Conservation (phyloP, 2,113 vertebrate genomes). For the Xiphorhynchus elegans region DNA sequence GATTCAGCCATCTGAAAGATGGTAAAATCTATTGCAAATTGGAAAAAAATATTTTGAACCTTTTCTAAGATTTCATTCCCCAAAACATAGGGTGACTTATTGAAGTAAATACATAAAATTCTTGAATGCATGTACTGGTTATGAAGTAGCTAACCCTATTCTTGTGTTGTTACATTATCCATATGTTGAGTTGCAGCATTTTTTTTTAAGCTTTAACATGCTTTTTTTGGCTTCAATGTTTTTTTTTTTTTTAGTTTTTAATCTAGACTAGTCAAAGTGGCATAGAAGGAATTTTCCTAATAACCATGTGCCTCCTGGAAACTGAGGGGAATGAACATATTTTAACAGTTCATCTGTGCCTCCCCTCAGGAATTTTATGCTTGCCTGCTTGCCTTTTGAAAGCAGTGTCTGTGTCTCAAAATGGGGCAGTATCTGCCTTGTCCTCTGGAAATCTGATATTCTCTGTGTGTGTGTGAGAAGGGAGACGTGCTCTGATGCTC, state of each 20-base stretch:
- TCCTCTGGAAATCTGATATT: not conserved
- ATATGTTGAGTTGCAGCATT: not conserved
- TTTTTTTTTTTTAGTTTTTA: not conserved
- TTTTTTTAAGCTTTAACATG: not conserved
- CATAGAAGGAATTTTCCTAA: not conserved
- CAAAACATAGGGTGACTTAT: not conserved
- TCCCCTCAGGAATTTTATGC: not conserved
- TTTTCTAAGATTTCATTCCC: not conserved
- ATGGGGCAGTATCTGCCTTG: not conserved
- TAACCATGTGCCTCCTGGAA: not conserved
- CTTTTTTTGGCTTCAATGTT: not conserved
- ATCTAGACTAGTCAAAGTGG: not conserved
- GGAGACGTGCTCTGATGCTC: not conserved
- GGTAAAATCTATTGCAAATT: not conserved
- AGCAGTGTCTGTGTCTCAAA: not conserved
- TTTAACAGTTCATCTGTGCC: not conserved
- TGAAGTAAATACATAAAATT: not conserved
- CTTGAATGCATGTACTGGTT: not conserved
- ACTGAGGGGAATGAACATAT: not conserved
- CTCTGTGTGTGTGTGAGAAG: not conserved
- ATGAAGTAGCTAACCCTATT: not conserved
- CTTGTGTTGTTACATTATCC: not conserved
- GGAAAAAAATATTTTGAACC: not conserved
- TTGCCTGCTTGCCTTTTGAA: not conserved
- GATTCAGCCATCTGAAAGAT: not conserved